Percentiles rank a stretch among this genome's conserved stretches.
Conservation (phyloP, 2,888 invertebrate species). For the Unio pictorum region DNA sequence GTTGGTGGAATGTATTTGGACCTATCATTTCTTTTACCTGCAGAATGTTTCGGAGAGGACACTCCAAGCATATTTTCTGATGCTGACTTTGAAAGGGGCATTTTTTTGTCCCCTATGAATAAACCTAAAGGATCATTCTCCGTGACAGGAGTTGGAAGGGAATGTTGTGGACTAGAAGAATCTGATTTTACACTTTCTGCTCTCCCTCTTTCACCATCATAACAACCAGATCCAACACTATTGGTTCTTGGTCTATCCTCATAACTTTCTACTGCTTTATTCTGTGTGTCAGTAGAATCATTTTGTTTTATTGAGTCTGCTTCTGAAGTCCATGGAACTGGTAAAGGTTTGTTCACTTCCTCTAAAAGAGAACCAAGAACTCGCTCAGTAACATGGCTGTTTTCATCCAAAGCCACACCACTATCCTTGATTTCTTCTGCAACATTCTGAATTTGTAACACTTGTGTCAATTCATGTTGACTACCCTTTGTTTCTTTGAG, state of each 20-base stretch:
- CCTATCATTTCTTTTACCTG: conserved; percentile 6
- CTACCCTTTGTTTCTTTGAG: conserved; percentile 22
- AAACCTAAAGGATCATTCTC: conserved; percentile 94
- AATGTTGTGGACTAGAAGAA: conserved; percentile 40
- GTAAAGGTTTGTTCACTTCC: neutral
- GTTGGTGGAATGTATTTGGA: conserved; percentile 21
- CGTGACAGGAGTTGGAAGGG: conserved; percentile 84
- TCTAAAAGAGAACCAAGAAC: conserved; percentile 5
- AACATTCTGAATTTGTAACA: conserved; percentile 24
- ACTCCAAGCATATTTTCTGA: neutral
- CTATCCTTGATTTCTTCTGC: conserved; percentile 49
- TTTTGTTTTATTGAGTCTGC: neutral
- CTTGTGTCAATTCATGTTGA: conserved; percentile 12
- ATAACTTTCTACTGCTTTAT: neutral
- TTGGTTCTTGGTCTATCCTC: neutral
- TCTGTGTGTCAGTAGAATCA: neutral
- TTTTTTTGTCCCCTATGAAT: conserved; percentile 68
- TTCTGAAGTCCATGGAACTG: neutral
- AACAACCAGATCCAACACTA: conserved; percentile 4
- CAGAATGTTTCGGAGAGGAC: conserved; percentile 2
- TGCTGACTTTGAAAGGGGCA: neutral
- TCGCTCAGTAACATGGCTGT: conserved; percentile 11
- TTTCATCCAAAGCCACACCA: conserved; percentile 51
- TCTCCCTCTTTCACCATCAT: conserved; percentile 5
- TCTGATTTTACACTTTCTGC: conserved; percentile 26